Percentiles rank a stretch among this genome's conserved stretches.
Conservation (phyloP, 2,113 vertebrate species). For the Aythya baeri region DNA sequence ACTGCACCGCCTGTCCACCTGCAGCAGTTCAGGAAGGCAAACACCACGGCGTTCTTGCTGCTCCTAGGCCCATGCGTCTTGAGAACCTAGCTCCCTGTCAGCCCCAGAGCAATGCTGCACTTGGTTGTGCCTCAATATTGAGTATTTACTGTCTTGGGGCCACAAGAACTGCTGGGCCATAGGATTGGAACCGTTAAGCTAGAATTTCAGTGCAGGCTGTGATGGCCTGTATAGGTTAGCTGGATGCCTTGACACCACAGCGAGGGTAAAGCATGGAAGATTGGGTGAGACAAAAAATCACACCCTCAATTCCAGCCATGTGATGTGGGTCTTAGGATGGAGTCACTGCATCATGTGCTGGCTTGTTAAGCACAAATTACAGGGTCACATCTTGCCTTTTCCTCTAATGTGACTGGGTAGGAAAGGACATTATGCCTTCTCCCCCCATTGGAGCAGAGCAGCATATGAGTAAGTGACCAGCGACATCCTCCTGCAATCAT, state of each 20-base stretch:
- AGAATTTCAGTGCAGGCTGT: not conserved
- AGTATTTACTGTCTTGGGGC: not conserved
- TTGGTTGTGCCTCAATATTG: not conserved
- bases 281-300: not conserved
- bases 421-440: not conserved
- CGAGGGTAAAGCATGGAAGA: not conserved
- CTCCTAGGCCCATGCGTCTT: not conserved
- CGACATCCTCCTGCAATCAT: not conserved
- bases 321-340: not conserved
- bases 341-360: not conserved
- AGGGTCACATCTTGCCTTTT: not conserved
- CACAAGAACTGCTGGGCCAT: not conserved
- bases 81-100: not conserved
- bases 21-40: not conserved
- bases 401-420: not conserved
- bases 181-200: not conserved
- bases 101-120: not conserved
- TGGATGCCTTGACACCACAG: too few species aligned
- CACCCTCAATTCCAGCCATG: not conserved
- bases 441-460: conserved; percentile 6
- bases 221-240: not conserved
- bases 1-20: not conserved
- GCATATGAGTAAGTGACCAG: not conserved
- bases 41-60: not conserved
- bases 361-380: not conserved